These are phyloP conservation scores for Blastobasis adustella DNA, from an alignment of 2,888 invertebrate species.

Conservation along the genomic window DNA sequence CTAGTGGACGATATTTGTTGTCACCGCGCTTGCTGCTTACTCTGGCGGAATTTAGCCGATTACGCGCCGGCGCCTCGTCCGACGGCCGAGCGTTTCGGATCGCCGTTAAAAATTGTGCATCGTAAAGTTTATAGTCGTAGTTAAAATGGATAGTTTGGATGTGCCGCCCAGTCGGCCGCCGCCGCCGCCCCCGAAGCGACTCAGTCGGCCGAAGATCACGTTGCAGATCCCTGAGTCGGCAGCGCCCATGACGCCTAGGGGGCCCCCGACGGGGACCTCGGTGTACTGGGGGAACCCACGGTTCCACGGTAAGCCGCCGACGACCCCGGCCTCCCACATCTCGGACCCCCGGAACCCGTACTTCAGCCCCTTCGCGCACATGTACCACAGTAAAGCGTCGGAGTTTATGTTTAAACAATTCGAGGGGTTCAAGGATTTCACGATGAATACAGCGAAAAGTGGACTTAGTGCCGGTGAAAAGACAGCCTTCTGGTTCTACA, in stretches of 20 bases:
- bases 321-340: slow-evolving; percentile 47
- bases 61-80: slow-evolving; percentile 42
- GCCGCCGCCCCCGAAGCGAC: slow-evolving; percentile 50
- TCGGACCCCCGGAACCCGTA: slow-evolving; percentile 53
- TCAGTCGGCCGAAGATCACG: slow-evolving; percentile 62
- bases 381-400: slow-evolving; percentile 80
- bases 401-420: slow-evolving; percentile 88
- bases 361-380: slow-evolving; percentile 54
- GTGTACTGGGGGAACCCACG: slow-evolving; percentile 35
- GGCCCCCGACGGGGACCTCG: slow-evolving; percentile 32
- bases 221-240: slow-evolving; percentile 57
- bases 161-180: slow-evolving; percentile 48
- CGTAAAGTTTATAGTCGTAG: not conserved
- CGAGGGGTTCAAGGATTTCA: slow-evolving; percentile 85
- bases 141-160: slow-evolving; percentile 38
- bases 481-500: slow-evolving; percentile 85
- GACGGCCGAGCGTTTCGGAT: slow-evolving; percentile 8
- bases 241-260: slow-evolving; percentile 32
- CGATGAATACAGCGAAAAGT: slow-evolving; percentile 81
- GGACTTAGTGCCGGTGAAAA: slow-evolving; percentile 90
- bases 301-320: slow-evolving; percentile 40
- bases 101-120: slow-evolving; percentile 11
- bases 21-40: slow-evolving; percentile 21
- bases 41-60: not conserved
- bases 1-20: slow-evolving; percentile 22